Evolutionary conservation across 1,140 invertebrate genomes (phyloP), one percentile per base, ranked within the genome.

Genomic region (Zophobas atratus): DNA sequence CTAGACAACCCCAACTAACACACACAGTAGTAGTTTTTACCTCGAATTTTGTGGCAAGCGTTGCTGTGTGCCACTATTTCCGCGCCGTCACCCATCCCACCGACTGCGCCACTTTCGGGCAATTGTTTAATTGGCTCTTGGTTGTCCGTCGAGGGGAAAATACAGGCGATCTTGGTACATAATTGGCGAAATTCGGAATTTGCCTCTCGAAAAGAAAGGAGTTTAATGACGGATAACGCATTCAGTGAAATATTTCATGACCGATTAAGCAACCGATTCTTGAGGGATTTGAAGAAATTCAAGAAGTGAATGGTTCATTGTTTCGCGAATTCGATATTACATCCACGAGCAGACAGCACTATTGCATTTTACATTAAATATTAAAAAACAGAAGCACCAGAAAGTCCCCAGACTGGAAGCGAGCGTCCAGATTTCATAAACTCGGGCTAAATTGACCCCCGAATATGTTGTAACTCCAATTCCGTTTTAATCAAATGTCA

Each of bases 401-500:
- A 4, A 46, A 46, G 8, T 46, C 43, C 8, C 3, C 3, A 46
- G 43, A 4, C 3, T 8, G 43, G 20, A 20, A 20, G 20, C 20
- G 43, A 46, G 43, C 43, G 6, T 46, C 43, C 43, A 46, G 3
- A 4, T 46, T 46, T 46, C 6, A 3, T 46, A 8, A 46, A 67
- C 1, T 67, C 20, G 1, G 32, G 39, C 20, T 67, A 41, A 67
- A 67, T 32, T 67, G 39, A 43, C 2, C 60, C 1, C 8, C 3
- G 2, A 67, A 43, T 36, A 60, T 60, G n/a, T 41, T 67, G 60
- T 67, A 32, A 38, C 20, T 67, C 39, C n/a, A 36, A 60, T 60
- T 35, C 34, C 8, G 0, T 60, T 39, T 60, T 60, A 60, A 60
- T 60, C 56, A 60, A 67, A 67, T 39, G 60, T 67, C 60, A 67